A percentile compares a stretch with the other conserved stretches of the same genome.
Conservation (phyloP, 2,113 vertebrate genomes). For the Cochlearius cochlearius region DNA sequence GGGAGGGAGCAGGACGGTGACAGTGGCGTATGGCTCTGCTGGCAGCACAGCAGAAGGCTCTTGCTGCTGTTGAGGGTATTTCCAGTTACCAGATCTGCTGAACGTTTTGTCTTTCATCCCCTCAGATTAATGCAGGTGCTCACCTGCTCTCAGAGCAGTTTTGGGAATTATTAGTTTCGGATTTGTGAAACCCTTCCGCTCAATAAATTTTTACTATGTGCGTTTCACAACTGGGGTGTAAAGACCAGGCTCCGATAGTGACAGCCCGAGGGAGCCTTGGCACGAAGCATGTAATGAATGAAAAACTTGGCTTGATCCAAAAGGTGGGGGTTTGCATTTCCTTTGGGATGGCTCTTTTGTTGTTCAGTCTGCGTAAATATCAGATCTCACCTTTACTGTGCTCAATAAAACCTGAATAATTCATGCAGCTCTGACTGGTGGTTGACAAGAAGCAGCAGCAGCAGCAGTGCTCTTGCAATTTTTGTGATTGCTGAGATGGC, state of each 20-base stretch:
- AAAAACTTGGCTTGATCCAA: not conserved
- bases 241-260: not conserved
- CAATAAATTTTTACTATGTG: not conserved
- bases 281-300: not conserved
- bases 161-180: not conserved
- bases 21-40: not conserved
- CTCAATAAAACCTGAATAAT: not conserved
- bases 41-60: not conserved
- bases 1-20: not conserved
- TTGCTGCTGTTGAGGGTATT: not conserved
- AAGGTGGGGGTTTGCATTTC: not conserved
- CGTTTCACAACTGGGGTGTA: not conserved
- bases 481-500: not conserved
- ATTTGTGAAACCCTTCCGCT: not conserved
- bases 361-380: not conserved
- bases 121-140: not conserved
- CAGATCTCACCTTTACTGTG: not conserved
- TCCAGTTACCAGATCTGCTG: not conserved
- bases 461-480: not conserved
- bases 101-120: not conserved
- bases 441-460: not conserved
- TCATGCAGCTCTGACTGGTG: not conserved
- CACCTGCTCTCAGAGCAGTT: not conserved
- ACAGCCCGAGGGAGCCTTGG: not conserved
- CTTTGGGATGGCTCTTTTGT: not conserved